Evolutionary conservation across 2,113 vertebrate genomes (phyloP), one percentile per base, ranked within the genome.

Genomic region (Tympanuchus pallidicinctus): DNA sequence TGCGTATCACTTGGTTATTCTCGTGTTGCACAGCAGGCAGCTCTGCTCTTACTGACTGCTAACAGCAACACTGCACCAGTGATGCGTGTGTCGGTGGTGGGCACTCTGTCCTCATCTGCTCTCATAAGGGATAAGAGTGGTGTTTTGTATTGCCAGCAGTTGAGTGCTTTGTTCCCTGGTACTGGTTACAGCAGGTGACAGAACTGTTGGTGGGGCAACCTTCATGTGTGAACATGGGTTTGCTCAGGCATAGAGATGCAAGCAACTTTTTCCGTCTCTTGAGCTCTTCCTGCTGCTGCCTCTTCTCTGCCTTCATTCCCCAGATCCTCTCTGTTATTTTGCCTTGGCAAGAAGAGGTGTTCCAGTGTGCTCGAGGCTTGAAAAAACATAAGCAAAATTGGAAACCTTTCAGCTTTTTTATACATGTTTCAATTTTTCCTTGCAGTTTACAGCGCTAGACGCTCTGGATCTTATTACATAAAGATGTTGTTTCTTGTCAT

Each of bases 401-500:
- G 96, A 97, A 92, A 50, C 10, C 34, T 78, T 92, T 96, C 96
- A 96, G 67, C n/a, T 71, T 96, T 96, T 93, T 89, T 89, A 69
- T 93, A 83, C 83, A 4, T 90, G 69, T 95, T 93, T 96, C 84
- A 82, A 84, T 92, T 96, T 96, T 90, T 72, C 78, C 86, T 97
- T 94, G 92, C 94, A 96, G 94, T 93, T 95, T 94, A 95, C 81
- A 92, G 84, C 61, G 91, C 94, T 95, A 96, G 92, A 95, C 67
- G 0, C 77, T 50, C 90, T 96, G 96, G 95, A 94, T 97, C 65
- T 86, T 95, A 85, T 94, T 94, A 84, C 79, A 95, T 92, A 92
- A 95, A 95, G 84, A 94, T 87, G 83, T 94, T 96, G 81, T 88
- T 96, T 96, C 95, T 96, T 96, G 95, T 95, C 92, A 94, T 96